Evolutionary conservation across 2,113 vertebrate species (phyloP), one percentile per base, ranked within the genome.

Genomic region (Pterocles gutturalis): DNA sequence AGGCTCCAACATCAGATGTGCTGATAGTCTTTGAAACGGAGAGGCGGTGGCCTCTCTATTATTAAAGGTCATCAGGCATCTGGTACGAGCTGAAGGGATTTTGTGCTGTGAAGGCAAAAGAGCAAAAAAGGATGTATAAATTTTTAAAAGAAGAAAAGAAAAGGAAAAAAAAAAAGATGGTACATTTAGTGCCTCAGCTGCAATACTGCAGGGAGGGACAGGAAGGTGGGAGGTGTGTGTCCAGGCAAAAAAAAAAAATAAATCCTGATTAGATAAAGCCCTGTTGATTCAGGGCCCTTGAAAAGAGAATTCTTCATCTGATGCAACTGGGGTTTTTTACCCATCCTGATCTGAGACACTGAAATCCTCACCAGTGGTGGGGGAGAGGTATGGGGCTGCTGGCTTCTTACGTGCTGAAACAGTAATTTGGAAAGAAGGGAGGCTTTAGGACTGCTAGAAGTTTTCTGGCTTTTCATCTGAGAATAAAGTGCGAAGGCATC

Each of bases 1-100:
- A 77, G 91, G 67, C 55, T 94, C 93, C 81, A 96, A 85, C 28
- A 22, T 34, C 86, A 95, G 71, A 92, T 97, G 60, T 95, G 85
- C 66, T 89, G 71, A 79, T 96, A 81, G 92, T 89, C 75, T 97
- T 94, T 92, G 90, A 95, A 87, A 94, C 5, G 7, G 58, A 82
- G 91, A 91, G 75, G 79, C 0, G 0, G 22, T 83, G 81, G 87
- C 87, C 89, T 91, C 60, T 0, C 2, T 65, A 8, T 94, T 95
- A 79, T 78, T 95, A 94, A 96, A 96, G 90, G 94, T 97, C 95
- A 94, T 71, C 92, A 46, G 65, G 72, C 94, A 70, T 82, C 83
- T 92, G 67, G 61, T 83, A 69, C 4, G 1, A 83, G 84, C 91
- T 73, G 66, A 83, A 79, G 83, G 67, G 80, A 83, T 82, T 96